Base-by-base conservation (phyloP, 1,140 invertebrate species). In the Polypedilum pembai region DNA sequence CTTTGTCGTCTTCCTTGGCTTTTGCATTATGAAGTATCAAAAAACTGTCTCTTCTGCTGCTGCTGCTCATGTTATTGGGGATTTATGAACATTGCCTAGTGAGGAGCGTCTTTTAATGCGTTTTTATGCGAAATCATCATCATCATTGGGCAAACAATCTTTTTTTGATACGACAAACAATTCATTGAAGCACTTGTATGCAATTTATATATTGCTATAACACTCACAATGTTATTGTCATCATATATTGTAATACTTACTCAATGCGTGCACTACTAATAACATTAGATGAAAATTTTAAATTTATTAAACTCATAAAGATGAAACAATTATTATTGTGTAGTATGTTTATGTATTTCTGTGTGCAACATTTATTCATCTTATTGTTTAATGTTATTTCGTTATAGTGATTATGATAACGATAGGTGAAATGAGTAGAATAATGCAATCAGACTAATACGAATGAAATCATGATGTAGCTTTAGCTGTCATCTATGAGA, bases 221-320 rank as follows among this genome's bases (percentile, higher is more conserved):
- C 1, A 33, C 24, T 5, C 1, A 33, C 24, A 33, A 33, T 33
- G 45, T 56, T 56, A 12, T 12, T 56, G 45, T 33, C 45, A 56
- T 56, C 45, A 56, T n/a, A 56, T 56, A 56, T n/a, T 45, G 45
- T 56, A 56, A n/a, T 56, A 15, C 15, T 3, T 56, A 12, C 12
- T 15, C n/a, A 15, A 56, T 56, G 45, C n/a, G 45, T 56, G n/a
- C n/a, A 56, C n/a, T 56, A 56, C 15, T 56, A n/a, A 56, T 56
- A 56, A 56, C 12, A 12, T 56, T n/a, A 69, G 20, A 69, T n/a
- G 65, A 18, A 69, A 69, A 17, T 17, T 69, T 69, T 69, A 69
- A 69, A 69, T 69, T 69, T 69, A 69, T 69, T 69, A 21, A 18
- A 69, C 18, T 69, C 65, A 69, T 69, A 69, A 69, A 69, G 65